Conservation (phyloP, 2,888 invertebrate genomes). For the Brenthis daphne region DNA sequence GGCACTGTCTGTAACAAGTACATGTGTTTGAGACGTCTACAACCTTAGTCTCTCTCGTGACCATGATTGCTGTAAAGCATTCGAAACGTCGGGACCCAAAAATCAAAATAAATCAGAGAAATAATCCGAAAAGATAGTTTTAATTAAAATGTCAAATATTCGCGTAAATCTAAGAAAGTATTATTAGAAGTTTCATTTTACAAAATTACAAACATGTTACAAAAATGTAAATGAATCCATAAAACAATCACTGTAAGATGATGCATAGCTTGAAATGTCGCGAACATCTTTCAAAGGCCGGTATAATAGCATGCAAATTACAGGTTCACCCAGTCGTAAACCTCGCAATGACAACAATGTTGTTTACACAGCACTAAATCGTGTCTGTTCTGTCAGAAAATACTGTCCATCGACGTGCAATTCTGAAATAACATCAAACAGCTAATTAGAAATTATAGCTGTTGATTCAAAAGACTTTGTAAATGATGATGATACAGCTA, state of each 20-base stretch:
- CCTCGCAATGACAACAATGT: slow-evolving; percentile 48
- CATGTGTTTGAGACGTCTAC: too few species aligned
- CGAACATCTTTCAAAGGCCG: slow-evolving; percentile 18
- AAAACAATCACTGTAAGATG: slow-evolving; percentile 43
- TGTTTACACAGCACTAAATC: slow-evolving; percentile 54
- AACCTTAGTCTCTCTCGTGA: too few species aligned
- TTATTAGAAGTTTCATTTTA: too few species aligned
- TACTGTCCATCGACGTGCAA: slow-evolving; percentile 41
- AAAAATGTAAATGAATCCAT: not conserved
- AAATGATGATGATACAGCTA: slow-evolving; percentile 59
- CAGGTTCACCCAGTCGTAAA: slow-evolving; percentile 31
- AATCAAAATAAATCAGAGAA: too few species aligned
- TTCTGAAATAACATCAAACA: slow-evolving; percentile 49
- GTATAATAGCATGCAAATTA: slow-evolving; percentile 29
- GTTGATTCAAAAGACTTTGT: slow-evolving; percentile 51
- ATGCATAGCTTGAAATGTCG: slow-evolving; percentile 20
- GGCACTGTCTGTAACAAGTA: too few species aligned
- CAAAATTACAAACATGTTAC: not conserved
- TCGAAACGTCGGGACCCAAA: too few species aligned
- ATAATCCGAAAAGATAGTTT: too few species aligned
- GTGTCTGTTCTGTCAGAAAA: slow-evolving; percentile 36
- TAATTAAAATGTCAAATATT: too few species aligned
- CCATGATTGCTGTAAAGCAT: too few species aligned
- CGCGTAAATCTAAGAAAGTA: too few species aligned
- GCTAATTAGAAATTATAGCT: slow-evolving; percentile 75